Percentiles rank a stretch among this genome's conserved stretches.
phyloP scores from a whole-genome alignment of 2,888 invertebrate species.

The Boloria euphrosyne region DNA sequence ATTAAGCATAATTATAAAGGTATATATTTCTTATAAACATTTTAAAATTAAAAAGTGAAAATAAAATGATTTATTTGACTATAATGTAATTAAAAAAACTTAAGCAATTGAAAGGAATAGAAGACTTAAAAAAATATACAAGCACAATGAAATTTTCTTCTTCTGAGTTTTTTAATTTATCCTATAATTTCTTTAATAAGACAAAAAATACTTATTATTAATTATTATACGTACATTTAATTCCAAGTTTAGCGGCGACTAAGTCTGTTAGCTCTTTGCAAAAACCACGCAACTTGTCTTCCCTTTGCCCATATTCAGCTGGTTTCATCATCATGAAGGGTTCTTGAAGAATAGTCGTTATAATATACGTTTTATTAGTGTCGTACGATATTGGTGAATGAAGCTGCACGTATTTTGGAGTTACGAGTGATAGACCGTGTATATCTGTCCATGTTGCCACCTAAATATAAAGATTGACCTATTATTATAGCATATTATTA shows the following conservation, averaged over 20 bases:
- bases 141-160: too few species aligned
- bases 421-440: constrained; percentile 87
- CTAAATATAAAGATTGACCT: constrained; percentile 54
- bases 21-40: background rate
- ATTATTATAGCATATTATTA: background rate
- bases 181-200: too few species aligned
- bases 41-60: background rate
- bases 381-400: constrained; percentile 86
- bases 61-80: too few species aligned
- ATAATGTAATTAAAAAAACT: too few species aligned
- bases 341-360: constrained; percentile 93
- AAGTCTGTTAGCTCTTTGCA: constrained; percentile 95
- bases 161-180: too few species aligned
- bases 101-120: too few species aligned
- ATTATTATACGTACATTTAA: constrained; percentile 85
- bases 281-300: constrained; percentile 93
- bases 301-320: constrained; percentile 84
- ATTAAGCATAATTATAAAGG: background rate
- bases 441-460: constrained; percentile 94
- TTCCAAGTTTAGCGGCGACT: constrained; percentile 89
- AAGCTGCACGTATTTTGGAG: constrained; percentile 89
- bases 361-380: constrained; percentile 91
- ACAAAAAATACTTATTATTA: too few species aligned
- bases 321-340: constrained; percentile 92
- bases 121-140: too few species aligned